A percentile compares a stretch with the other conserved stretches of the same genome.
Conservation (phyloP, 2,113 vertebrate species). For the Mormyrus lacerda region DNA sequence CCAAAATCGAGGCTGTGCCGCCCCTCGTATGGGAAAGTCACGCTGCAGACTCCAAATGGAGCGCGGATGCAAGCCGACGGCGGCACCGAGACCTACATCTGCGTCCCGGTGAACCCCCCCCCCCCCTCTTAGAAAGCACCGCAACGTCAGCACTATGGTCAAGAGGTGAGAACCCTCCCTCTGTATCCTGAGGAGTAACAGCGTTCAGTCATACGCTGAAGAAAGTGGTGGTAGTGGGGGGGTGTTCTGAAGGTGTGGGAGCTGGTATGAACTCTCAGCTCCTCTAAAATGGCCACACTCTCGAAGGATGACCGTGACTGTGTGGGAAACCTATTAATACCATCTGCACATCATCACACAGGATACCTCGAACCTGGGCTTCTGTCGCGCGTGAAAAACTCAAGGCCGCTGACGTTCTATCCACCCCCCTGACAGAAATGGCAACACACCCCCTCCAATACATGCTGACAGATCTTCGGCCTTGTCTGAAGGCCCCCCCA, state of each 20-base stretch:
- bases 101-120: no score
- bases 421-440: neutral
- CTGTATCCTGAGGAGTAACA: neutral
- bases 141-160: neutral
- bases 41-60: slow-evolving; percentile 2
- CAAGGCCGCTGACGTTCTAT: neutral
- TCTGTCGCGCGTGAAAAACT: neutral
- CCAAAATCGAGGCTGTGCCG: slow-evolving; percentile 27
- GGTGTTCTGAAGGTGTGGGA: neutral
- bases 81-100: neutral
- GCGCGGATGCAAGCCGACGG: neutral
- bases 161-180: neutral
- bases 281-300: neutral
- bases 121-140: neutral
- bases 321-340: neutral
- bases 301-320: neutral
- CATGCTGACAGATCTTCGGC: neutral
- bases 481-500: neutral
- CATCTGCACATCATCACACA: neutral
- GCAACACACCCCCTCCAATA: neutral
- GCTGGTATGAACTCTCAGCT: neutral
- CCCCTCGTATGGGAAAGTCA: slow-evolving; percentile 29
- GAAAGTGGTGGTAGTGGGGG: neutral
- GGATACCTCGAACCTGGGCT: neutral
- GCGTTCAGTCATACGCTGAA: neutral